These are phyloP conservation scores for Panthera leo DNA, from an alignment of 2,113 vertebrate genomes.

Conservation along the genomic window DNA sequence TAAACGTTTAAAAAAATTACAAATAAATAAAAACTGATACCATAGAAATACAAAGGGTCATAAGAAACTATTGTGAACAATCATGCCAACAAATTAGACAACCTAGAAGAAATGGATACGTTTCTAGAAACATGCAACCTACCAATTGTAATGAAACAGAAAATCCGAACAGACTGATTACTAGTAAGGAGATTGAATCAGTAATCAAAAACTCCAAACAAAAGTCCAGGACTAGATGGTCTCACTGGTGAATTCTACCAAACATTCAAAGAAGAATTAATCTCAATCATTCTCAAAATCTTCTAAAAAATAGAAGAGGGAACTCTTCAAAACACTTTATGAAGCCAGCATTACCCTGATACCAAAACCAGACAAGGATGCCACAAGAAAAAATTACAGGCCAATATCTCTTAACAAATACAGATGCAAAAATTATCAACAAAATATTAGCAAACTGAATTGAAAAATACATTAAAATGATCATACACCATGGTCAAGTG, in stretches of 20 bases:
- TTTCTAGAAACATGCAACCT: background rate
- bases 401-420: background rate
- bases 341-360: background rate
- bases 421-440: background rate
- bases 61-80: background rate
- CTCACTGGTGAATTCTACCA: background rate
- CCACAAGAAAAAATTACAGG: background rate
- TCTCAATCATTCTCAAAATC: background rate
- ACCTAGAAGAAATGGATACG: background rate
- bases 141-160: background rate
- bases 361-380: background rate
- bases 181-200: background rate
- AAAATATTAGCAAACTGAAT: background rate
- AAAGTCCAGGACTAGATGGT: background rate
- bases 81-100: background rate
- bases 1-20: no score
- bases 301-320: background rate
- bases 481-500: background rate
- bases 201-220: background rate
- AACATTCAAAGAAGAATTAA: background rate
- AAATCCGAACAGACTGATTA: background rate
- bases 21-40: background rate
- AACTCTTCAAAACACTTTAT: background rate
- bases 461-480: background rate
- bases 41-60: background rate